Conservation (phyloP, 2,113 vertebrate species). For the Amphiprion ocellaris region DNA sequence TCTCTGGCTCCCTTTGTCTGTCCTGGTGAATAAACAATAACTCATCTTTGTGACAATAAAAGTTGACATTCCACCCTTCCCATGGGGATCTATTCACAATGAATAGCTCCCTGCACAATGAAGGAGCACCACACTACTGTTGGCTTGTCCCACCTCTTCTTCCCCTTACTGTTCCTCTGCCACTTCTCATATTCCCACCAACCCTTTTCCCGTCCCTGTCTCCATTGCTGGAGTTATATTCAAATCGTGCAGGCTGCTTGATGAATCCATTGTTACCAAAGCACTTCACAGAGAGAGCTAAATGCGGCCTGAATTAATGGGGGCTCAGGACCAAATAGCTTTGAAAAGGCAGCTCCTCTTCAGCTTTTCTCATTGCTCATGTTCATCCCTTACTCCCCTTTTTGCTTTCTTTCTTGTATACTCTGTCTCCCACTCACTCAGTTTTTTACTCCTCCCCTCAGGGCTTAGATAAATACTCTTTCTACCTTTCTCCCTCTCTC, state of each 20-base stretch:
- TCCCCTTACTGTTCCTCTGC: slow-evolving; percentile 25
- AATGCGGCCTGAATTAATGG: slow-evolving; percentile 69
- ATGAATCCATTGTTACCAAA: slow-evolving; percentile 73
- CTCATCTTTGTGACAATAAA: slow-evolving; percentile 70
- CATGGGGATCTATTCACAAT: slow-evolving; percentile 51
- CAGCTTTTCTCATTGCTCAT: slow-evolving; percentile 49
- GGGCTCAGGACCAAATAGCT: slow-evolving; percentile 65
- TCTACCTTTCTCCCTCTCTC: slow-evolving; percentile 37
- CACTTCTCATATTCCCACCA: not conserved
- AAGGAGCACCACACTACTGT: slow-evolving; percentile 31
- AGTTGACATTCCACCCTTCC: slow-evolving; percentile 65
- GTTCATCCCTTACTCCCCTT: slow-evolving; percentile 48
- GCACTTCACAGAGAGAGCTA: slow-evolving; percentile 67
- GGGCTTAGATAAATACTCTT: slow-evolving; percentile 55
- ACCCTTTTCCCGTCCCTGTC: not conserved
- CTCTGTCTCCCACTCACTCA: slow-evolving; percentile 21
- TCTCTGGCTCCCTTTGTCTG: slow-evolving; percentile 48
- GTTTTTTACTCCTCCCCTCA: slow-evolving; percentile 1
- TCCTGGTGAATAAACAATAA: slow-evolving; percentile 76
- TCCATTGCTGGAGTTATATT: slow-evolving; percentile 53
- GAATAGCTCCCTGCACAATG: slow-evolving; percentile 62
- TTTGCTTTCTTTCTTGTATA: slow-evolving; percentile 41
- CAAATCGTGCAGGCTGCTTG: slow-evolving; percentile 58
- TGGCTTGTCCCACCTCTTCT: slow-evolving; percentile 28
- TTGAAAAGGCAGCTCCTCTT: slow-evolving; percentile 68